Evolutionary conservation across 2,888 invertebrate genomes (phyloP), one percentile per base, ranked within the genome.

Genomic region (Drosophila helvetica): DNA sequence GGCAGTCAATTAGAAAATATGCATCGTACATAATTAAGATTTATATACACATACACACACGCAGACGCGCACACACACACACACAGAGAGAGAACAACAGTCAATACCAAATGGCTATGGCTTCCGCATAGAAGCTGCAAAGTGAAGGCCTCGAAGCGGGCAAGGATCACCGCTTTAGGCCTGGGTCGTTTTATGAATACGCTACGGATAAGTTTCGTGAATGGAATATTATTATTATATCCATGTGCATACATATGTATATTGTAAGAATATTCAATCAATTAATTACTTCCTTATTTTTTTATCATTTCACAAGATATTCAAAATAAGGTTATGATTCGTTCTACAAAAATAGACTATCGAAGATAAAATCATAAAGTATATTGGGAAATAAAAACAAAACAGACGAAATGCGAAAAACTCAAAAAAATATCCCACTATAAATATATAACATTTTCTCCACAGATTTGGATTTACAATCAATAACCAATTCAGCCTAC

Each of bases 1-100:
- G 75, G 86, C 74, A 83, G 82, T 83, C 82, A 83, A 83, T 83
- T 83, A 83, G 82, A 83, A 83, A 83, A 83, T 86, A 77, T 84
- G 82, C 87, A 83, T 86, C 84, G 84, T 79, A 86, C 82, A 83
- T 83, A 83, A 83, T 86, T 86, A 83, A 86, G 82, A 83, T 83
- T 86, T 83, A 83, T 84, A 86, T 74, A 74, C 78, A 85, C 78
- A 38, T 69, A 72, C 25, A 51, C 71, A 43, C 58, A 53, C 56
- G 33, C 15, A 54, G 58, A 67, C 69, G 56, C 33, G 17, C 25
- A n/a, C 43, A 42, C 73, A 42, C 58, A 46, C 56, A 45, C 55
- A 46, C 42, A 50, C 61, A 68, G 25, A 33, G 52, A 56, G 65
- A 62, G 66, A 75, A 70, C 50, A 50, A 47, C 57, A 71, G 64